These are phyloP conservation scores for Drosophila hydei DNA, from an alignment of 1,140 invertebrate genomes.

Conservation along the genomic window DNA sequence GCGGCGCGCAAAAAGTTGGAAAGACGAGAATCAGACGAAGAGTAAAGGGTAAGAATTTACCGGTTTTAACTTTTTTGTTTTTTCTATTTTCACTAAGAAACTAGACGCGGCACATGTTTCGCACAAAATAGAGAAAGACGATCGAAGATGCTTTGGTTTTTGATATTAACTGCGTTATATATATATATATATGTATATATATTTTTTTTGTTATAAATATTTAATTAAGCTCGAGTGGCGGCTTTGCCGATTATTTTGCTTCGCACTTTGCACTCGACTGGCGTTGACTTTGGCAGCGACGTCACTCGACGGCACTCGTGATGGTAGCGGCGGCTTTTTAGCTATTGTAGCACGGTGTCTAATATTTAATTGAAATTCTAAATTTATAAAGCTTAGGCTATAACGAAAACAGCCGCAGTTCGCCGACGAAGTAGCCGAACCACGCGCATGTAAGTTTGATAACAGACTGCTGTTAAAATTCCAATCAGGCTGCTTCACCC, in stretches of 20 bases:
- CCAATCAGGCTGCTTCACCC: conserved; percentile 4
- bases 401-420: conserved; percentile 37
- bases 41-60: conserved; percentile 50
- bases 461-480: conserved; percentile 49
- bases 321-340: conserved; percentile 17
- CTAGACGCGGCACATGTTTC: conserved; percentile 34
- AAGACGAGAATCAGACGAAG: conserved; percentile 38
- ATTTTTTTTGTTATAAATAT: conserved; percentile 15
- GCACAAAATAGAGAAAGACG: conserved; percentile 7
- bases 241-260: conserved; percentile 1
- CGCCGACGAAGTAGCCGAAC: conserved; percentile 38
- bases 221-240: conserved; percentile 15
- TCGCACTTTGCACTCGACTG: conserved; percentile 25
- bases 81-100: conserved; percentile 15
- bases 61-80: conserved; percentile 49
- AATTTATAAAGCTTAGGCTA: conserved; percentile 37
- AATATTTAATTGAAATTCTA: conserved; percentile 38
- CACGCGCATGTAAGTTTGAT: conserved; percentile 37
- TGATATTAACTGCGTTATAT: conserved; percentile 14
- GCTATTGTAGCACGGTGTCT: conserved; percentile 13
- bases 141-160: conserved; percentile 5
- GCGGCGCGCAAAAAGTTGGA: conserved; percentile 53
- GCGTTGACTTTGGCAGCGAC: conserved; percentile 1
- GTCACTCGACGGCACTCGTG: not conserved
- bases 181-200: conserved; percentile 4